Conservation (phyloP, 1,140 invertebrate genomes). For the Drosophila azteca region DNA sequence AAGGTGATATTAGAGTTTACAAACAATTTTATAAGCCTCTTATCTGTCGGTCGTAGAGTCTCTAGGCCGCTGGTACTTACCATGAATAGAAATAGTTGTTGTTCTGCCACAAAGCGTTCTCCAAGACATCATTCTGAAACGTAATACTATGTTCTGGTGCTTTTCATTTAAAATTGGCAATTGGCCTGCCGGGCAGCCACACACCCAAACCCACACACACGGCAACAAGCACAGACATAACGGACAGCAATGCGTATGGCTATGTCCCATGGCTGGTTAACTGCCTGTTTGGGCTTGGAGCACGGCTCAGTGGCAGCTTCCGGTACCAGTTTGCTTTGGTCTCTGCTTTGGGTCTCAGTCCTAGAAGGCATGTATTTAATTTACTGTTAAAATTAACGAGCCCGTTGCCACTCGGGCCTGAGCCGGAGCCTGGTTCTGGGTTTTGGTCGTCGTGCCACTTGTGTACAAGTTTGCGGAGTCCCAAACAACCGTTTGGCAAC, state of each 20-base stretch:
- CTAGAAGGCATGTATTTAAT: constrained; percentile 74
- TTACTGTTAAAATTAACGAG: constrained; percentile 80
- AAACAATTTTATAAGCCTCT: too few relatives aligned
- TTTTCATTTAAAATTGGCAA: constrained; percentile 71
- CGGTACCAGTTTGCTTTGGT: not conserved
- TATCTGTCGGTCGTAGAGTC: too few relatives aligned
- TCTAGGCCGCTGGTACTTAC: too few relatives aligned
- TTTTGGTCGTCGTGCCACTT: constrained; percentile 39
- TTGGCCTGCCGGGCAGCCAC: constrained; percentile 53
- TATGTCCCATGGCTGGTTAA: constrained; percentile 46
- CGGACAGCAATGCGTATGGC: too few relatives aligned
- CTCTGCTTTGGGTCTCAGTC: constrained; percentile 32
- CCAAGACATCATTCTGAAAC: too few relatives aligned
- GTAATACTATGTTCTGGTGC: too few relatives aligned
- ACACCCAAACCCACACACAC: constrained; percentile 23
- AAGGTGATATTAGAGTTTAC: too few relatives aligned
- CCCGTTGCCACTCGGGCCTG: constrained; percentile 30
- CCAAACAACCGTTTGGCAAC: constrained; percentile 78
- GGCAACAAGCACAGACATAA: constrained; percentile 1
- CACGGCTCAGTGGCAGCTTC: constrained; percentile 13
- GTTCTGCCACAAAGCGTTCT: too few relatives aligned
- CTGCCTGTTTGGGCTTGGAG: constrained; percentile 14
- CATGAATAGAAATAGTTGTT: too few relatives aligned
- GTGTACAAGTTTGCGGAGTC: constrained; percentile 52
- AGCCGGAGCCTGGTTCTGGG: not conserved